Conservation (phyloP, 2,888 invertebrate species). For the Drosophila helvetica region DNA sequence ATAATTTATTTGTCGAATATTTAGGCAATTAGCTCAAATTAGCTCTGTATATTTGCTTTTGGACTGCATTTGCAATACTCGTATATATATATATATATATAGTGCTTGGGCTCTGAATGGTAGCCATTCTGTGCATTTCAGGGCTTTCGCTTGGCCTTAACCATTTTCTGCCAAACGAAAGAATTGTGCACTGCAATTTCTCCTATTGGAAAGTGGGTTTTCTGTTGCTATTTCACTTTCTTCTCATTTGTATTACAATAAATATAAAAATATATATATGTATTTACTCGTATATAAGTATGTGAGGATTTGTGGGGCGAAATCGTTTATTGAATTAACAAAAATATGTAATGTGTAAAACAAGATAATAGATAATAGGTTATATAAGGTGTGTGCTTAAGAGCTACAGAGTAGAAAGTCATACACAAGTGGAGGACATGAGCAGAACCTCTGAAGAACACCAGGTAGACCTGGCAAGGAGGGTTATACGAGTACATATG, state of each 20-base stretch:
- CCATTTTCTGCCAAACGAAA: constrained; percentile 10
- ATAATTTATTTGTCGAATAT: constrained; percentile 49
- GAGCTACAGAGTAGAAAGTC: constrained; percentile 44
- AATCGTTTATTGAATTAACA: constrained; percentile 37
- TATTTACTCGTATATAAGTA: constrained; percentile 14
- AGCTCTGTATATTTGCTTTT: constrained; percentile 29
- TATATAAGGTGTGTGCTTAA: constrained; percentile 32
- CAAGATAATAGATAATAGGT: background rate
- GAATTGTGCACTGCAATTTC: constrained; percentile 29
- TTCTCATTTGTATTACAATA: constrained; percentile 29
- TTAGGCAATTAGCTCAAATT: constrained; percentile 30
- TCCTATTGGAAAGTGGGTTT: constrained; percentile 9
- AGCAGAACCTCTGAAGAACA: constrained; percentile 8
- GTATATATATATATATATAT: constrained; percentile 6
- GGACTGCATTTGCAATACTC: constrained; percentile 28
- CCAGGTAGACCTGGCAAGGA: constrained; percentile 1
- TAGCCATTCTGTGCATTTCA: constrained; percentile 16
- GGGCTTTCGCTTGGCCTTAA: background rate
- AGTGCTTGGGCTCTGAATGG: background rate
- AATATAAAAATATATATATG: constrained; percentile 49
- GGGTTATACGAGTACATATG: background rate
- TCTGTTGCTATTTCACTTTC: constrained; percentile 1
- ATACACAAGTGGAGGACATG: constrained; percentile 44
- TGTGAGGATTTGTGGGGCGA: constrained; percentile 35
- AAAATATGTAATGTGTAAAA: constrained; percentile 10